Evolutionary conservation across 1,140 invertebrate species (phyloP), one percentile per base, ranked within the genome.

Genomic region (Odontomachus brunneus): DNA sequence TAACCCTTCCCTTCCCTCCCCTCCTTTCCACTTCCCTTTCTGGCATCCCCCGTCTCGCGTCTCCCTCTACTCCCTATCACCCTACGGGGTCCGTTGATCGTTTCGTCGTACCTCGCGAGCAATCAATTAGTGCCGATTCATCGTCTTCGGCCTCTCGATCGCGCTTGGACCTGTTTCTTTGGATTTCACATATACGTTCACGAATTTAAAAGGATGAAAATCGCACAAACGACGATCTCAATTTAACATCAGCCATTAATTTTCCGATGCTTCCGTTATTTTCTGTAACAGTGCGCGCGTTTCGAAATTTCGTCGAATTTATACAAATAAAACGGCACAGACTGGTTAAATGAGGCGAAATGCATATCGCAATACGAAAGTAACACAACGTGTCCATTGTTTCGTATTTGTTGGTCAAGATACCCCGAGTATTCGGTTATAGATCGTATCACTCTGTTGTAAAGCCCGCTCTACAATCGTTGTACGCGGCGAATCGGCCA

Each of bases 81-180:
- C 62, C 76, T 60, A 82, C 69, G 83, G 57, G 80, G 67, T 83
- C 65, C 73, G 17, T 72, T 33, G 80, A 86, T 87, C 84, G 75
- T 85, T 80, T 83, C 83, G 62, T 66, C 74, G 75, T 75, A 60
- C 72, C 66, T 86, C 51, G 71, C 33, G 53, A 82, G 60, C 85
- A 76, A 88, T 87, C 87, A 85, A 88, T 88, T 88, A 88, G 75
- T 69, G 66, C 48, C 87, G 76, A 87, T 88, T 82, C 82, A 81
- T 88, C 74, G 75, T 87, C 49, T 66, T 55, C 66, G 22, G 44
- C 81, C 65, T 69, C 65, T 80, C 85, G 55, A 84, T 84, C 65
- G 59, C 33, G 66, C 71, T 33, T 38, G 38, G 29, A 66, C 76
- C 82, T 60, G 33, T 63, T 33, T 24, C 59, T 76, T n/a, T 66